Conservation (phyloP, 2,797 vertebrate genomes). For the Schizothorax lantsangensis region DNA sequence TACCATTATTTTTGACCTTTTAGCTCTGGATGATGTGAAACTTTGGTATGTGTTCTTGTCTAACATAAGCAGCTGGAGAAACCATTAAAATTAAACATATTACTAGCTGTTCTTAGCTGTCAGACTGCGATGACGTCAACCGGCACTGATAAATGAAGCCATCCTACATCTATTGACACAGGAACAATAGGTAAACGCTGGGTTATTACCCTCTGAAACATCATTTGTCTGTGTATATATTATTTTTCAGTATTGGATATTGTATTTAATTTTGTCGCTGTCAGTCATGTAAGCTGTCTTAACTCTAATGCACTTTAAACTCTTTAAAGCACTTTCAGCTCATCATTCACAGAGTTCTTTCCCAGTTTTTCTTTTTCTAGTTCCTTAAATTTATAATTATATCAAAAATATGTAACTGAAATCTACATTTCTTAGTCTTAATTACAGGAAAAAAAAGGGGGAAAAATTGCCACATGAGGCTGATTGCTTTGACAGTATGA, state of each 20-base stretch:
- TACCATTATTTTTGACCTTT: conserved; percentile 57
- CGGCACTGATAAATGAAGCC: conserved; percentile 26
- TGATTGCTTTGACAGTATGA: neutral
- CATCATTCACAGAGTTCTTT: neutral
- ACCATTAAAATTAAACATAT: conserved; percentile 43
- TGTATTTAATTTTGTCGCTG: conserved; percentile 9
- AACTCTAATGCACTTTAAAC: neutral
- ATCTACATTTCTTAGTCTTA: neutral
- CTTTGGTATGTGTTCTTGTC: conserved; percentile 10
- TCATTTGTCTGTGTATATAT: conserved; percentile 17
- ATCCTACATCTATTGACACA: conserved; percentile 4
- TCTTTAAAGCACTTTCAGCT: neutral
- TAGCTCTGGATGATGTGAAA: conserved; percentile 4
- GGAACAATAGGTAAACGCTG: conserved; percentile 34
- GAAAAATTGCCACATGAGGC: neutral
- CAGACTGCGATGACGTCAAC: neutral
- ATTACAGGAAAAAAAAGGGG: neutral
- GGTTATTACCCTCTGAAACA: neutral
- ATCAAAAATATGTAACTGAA: neutral
- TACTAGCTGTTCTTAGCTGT: conserved; percentile 43
- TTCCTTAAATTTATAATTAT: neutral
- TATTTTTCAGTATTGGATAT: conserved; percentile 7
- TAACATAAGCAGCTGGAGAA: conserved; percentile 38
- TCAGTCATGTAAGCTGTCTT: conserved; percentile 20
- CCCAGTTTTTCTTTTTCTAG: neutral